A percentile compares a stretch with the other conserved stretches of the same genome.
Conservation (phyloP, 2,888 invertebrate species). For the Sarcophaga caerulescens region DNA sequence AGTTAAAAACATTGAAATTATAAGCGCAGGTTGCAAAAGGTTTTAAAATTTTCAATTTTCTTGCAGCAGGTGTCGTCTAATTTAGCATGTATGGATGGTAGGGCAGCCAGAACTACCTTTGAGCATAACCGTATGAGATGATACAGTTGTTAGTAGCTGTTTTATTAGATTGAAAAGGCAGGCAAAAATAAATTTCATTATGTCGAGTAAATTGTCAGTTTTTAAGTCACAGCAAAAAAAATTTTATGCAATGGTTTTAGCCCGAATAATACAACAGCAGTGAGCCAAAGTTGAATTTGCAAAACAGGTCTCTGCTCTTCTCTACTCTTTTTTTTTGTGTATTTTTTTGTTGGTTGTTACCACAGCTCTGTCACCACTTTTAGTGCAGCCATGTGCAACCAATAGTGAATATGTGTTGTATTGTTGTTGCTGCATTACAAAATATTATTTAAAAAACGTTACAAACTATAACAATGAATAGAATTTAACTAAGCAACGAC, state of each 20-base stretch:
- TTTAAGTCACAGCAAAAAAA: not conserved
- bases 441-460: constrained; percentile 40
- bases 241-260: constrained; percentile 45
- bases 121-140: not conserved
- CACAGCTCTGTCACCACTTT: constrained; percentile 61
- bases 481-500: not conserved
- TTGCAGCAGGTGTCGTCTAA: too few relatives aligned
- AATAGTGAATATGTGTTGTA: constrained; percentile 56
- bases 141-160: too few relatives aligned
- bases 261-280: constrained; percentile 22
- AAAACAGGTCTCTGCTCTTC: constrained; percentile 23
- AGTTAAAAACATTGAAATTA: too few relatives aligned
- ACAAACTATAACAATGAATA: not conserved
- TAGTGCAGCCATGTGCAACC: constrained; percentile 67
- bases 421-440: constrained; percentile 57
- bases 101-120: not conserved
- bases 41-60: too few relatives aligned
- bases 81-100: too few relatives aligned
- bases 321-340: constrained; percentile 4
- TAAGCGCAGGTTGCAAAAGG: too few relatives aligned
- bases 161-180: not conserved
- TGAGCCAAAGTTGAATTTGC: constrained; percentile 14
- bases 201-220: not conserved
- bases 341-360: not conserved
- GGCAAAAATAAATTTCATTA: not conserved